These are phyloP conservation scores for human DNA, from an alignment of 2,113 vertebrate species.

Conservation along the genomic window GRCh38 chr3:50392001-50392500, in stretches of 20 bases:
- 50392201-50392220: too few relatives aligned
- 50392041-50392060: background rate
- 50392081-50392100: background rate
- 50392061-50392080: background rate
- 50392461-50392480: background rate
- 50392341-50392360: background rate
- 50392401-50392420: background rate
- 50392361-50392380: background rate
- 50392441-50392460: background rate
- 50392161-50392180: background rate
- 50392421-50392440: background rate
- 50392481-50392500: background rate
- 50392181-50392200: background rate
- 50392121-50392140: slow-evolving; percentile 12
- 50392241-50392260: background rate
- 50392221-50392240: background rate
- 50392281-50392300: background rate
- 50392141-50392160: background rate
- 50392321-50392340: background rate
- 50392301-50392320: background rate
- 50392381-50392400: background rate
- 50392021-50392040: background rate
- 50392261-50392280: background rate
- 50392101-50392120: background rate
- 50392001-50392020: background rate